Percentiles rank a stretch among this genome's conserved stretches.
phyloP scores from a whole-genome alignment of 2,113 vertebrate genomes.

The Microcebus griseorufus region DNA sequence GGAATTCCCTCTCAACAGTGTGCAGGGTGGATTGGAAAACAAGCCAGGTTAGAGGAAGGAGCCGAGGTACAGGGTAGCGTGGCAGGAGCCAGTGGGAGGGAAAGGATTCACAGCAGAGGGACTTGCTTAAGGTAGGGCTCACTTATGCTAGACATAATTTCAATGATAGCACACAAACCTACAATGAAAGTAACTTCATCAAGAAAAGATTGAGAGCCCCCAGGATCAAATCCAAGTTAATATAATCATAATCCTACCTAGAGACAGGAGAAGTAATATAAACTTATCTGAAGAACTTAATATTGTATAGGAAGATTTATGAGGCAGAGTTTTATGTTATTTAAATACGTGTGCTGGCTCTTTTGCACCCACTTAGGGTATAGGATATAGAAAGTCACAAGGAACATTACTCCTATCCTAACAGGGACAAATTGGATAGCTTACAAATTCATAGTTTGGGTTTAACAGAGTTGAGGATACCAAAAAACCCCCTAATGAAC shows the following conservation, averaged over 20 bases:
- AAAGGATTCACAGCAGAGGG: neutral
- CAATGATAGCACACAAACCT: neutral
- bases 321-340: neutral
- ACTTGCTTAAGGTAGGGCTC: neutral
- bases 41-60: neutral
- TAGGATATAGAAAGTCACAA: neutral
- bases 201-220: neutral
- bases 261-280: neutral
- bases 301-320: neutral
- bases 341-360: neutral
- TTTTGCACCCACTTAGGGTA: neutral
- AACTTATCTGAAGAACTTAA: neutral
- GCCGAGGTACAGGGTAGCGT: neutral
- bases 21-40: neutral
- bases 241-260: neutral
- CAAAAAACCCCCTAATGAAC: neutral
- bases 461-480: neutral
- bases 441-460: neutral
- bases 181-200: conserved; percentile 4
- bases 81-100: neutral
- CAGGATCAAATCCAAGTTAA: neutral
- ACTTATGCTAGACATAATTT: neutral
- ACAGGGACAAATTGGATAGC: neutral
- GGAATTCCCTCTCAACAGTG: neutral
- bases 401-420: neutral